A percentile compares a stretch with the other conserved stretches of the same genome.
These are phyloP conservation scores for Megaceryle maxima DNA, from an alignment of 2,113 vertebrate genomes.

Conservation along the genomic window DNA sequence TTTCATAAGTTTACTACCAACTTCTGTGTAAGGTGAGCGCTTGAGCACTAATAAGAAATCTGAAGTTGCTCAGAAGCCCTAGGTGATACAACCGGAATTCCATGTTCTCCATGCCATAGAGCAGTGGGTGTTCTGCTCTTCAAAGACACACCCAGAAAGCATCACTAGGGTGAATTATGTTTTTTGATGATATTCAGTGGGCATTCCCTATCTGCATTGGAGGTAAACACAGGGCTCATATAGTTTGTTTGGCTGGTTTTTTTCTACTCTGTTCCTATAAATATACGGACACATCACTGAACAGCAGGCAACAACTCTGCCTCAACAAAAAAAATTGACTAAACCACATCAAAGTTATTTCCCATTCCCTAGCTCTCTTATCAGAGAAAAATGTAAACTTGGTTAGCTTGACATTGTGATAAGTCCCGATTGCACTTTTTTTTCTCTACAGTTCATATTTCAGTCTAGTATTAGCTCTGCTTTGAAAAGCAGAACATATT, in stretches of 20 bases:
- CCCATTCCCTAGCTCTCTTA: neutral
- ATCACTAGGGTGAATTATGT: rapidly evolving
- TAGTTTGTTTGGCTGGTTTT: neutral
- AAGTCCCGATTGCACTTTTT: neutral
- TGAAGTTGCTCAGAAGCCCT: neutral
- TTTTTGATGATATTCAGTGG: neutral
- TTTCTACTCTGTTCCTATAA: neutral
- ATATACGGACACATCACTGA: neutral
- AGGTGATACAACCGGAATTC: neutral
- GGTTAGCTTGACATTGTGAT: neutral
- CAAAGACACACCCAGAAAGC: neutral
- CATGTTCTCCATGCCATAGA: neutral
- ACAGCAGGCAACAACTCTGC: neutral
- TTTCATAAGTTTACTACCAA: neutral
- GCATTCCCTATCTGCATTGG: neutral
- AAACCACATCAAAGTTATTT: neutral
- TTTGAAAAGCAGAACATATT: neutral
- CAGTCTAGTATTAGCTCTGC: neutral
- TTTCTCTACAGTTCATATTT: neutral
- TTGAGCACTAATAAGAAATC: neutral
- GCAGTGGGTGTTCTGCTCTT: neutral
- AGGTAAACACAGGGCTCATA: neutral
- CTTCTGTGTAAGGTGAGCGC: neutral
- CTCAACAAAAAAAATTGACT: neutral
- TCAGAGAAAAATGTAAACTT: neutral